Evolutionary conservation across 2,113 vertebrate genomes (phyloP).

Genomic region (Takifugu flavidus): DNA sequence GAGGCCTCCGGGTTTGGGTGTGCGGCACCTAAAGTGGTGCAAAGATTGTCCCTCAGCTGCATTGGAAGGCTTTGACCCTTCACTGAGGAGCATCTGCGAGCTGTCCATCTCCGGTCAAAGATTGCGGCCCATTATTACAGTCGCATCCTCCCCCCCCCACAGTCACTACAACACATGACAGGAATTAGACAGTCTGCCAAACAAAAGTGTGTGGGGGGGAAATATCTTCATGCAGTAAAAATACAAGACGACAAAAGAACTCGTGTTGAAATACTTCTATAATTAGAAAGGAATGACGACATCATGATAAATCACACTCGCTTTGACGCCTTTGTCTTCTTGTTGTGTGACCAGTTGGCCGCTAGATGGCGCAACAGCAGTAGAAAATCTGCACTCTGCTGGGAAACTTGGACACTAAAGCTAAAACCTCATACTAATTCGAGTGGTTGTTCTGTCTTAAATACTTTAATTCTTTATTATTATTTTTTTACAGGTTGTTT

Average conservation of each 20-base stretch:
- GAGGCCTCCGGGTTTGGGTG: slow-evolving; percentile 18
- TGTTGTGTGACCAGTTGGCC: slow-evolving; percentile 42
- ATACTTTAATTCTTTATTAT: no score
- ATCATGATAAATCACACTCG: slow-evolving; percentile 21
- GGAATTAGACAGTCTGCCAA: slow-evolving; percentile 8
- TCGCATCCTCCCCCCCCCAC: slow-evolving; percentile 44
- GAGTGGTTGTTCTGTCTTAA: no score
- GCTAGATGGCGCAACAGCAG: slow-evolving; percentile 57
- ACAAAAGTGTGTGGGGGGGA: not conserved
- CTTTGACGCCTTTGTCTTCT: slow-evolving; percentile 20
- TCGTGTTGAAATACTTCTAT: slow-evolving; percentile 19
- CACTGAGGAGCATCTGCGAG: no score
- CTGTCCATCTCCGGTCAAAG: not conserved
- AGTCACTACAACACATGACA: slow-evolving; percentile 26
- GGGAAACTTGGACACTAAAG: no score
- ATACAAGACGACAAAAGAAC: slow-evolving; percentile 33
- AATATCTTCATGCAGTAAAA: slow-evolving; percentile 51
- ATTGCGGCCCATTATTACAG: slow-evolving; percentile 7
- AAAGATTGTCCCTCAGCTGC: slow-evolving; percentile 21
- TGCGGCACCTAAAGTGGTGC: not conserved
- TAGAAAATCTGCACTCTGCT: slow-evolving; percentile 10
- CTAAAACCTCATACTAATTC: no score
- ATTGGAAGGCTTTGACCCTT: slow-evolving; percentile 1
- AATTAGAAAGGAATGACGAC: slow-evolving; percentile 24
- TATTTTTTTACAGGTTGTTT: no score